Evolutionary conservation across 1,140 invertebrate genomes (phyloP).

Genomic region (Dysdera silvatica): DNA sequence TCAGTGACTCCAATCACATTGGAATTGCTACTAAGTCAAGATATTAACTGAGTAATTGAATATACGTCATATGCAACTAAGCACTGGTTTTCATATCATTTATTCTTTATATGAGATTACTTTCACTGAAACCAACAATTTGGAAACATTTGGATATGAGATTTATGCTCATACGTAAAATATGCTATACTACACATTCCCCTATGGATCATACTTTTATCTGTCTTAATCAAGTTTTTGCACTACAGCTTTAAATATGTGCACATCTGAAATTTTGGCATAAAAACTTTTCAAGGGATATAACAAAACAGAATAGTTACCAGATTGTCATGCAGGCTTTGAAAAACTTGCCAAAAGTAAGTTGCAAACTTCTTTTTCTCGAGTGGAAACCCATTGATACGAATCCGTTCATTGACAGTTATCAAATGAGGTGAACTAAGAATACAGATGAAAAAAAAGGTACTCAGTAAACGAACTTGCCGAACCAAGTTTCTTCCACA

Average conservation of each 20-base stretch:
- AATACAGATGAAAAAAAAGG: constrained; percentile 12
- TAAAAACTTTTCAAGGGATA: not conserved
- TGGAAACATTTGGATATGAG: too few relatives aligned
- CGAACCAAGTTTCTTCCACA: too few relatives aligned
- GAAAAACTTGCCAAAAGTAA: constrained; percentile 78
- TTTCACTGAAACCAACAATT: too few relatives aligned
- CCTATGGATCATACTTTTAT: constrained; percentile 87
- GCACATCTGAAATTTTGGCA: not conserved
- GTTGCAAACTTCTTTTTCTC: constrained; percentile 61
- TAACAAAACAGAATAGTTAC: constrained; percentile 35
- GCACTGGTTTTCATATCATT: too few relatives aligned
- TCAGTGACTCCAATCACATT: too few relatives aligned
- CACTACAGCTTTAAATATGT: not conserved
- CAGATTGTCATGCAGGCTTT: constrained; percentile 50
- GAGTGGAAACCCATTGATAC: constrained; percentile 74
- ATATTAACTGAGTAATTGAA: too few relatives aligned
- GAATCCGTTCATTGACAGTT: constrained; percentile 82
- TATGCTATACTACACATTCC: constrained; percentile 93
- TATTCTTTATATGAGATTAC: too few relatives aligned
- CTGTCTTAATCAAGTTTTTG: constrained; percentile 50
- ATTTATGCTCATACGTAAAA: too few relatives aligned
- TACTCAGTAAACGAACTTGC: too few relatives aligned
- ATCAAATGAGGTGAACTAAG: constrained; percentile 87
- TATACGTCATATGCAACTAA: too few relatives aligned
- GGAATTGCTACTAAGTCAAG: too few relatives aligned